Conservation (phyloP, 2,113 vertebrate species). For the Agapornis roseicollis region DNA sequence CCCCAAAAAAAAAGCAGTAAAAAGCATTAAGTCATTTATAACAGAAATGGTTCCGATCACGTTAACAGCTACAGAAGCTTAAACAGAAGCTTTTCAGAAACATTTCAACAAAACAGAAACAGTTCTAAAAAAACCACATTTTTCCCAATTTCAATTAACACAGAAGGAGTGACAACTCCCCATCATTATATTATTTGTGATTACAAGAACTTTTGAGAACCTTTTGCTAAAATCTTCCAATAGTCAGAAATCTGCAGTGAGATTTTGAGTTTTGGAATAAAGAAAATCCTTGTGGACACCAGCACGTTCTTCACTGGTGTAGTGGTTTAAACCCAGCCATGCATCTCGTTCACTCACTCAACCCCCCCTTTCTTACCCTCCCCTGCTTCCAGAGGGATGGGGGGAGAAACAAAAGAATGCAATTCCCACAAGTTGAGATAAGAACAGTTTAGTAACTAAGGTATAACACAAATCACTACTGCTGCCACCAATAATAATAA, state of each 20-base stretch:
- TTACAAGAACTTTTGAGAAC: neutral
- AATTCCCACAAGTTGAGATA: no score
- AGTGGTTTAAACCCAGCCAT: no score
- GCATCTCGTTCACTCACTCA: no score
- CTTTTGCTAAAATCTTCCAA: neutral
- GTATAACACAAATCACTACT: no score
- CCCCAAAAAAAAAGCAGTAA: neutral
- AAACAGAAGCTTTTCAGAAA: neutral
- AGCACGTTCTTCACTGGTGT: neutral
- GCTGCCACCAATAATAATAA: no score
- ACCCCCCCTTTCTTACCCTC: no score
- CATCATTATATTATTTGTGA: neutral
- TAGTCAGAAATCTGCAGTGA: neutral
- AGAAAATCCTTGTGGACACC: neutral
- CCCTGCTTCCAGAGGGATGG: no score
- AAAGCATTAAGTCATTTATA: neutral
- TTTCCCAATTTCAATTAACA: neutral
- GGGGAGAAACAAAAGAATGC: no score
- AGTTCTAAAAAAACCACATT: neutral
- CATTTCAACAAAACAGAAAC: neutral
- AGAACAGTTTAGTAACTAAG: no score
- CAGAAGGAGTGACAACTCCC: neutral
- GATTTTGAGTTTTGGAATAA: neutral
- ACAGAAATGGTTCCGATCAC: neutral
- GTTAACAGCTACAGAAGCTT: neutral